Conservation (phyloP, 1,140 invertebrate species). For the Idris sp. region DNA sequence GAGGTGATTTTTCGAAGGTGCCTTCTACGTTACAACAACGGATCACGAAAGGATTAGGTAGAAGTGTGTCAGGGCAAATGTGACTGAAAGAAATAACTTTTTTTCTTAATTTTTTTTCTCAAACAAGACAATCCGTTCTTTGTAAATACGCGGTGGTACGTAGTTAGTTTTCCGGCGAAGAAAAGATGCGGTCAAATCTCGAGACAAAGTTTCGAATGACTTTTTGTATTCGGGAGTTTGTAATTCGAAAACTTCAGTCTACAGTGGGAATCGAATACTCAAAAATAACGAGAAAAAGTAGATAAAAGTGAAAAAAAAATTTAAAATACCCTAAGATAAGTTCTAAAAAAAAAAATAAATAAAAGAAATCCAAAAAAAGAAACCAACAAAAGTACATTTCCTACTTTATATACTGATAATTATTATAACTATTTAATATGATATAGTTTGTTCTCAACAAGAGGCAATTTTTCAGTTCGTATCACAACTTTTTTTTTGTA, state of each 20-base stretch:
- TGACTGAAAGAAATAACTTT: conserved; percentile 5
- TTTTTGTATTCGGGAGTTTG: conserved; percentile 43
- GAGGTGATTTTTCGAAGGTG: conserved; percentile 78
- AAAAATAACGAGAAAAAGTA: no score
- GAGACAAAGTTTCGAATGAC: conserved; percentile 34
- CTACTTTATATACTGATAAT: conserved; percentile 60
- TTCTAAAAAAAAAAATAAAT: no score
- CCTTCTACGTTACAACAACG: conserved; percentile 71
- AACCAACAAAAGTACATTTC: conserved; percentile 34
- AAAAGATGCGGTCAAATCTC: conserved; percentile 21
- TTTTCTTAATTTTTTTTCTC: no score
- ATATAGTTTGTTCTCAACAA: no score
- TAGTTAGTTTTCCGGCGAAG: conserved; percentile 31
- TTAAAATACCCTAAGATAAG: no score
- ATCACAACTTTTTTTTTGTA: no score
- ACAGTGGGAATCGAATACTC: conserved; percentile 21
- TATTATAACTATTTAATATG: no score
- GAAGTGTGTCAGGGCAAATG: conserved; percentile 22
- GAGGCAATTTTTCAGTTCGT: no score
- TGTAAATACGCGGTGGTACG: conserved; percentile 39
- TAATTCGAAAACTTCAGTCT: conserved; percentile 13
- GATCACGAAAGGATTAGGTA: conserved; percentile 34
- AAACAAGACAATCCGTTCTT: conserved; percentile 42
- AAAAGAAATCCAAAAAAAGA: no score
- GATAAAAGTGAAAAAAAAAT: no score